Evolutionary conservation across 2,113 vertebrate species (phyloP).

Genomic region (Sphyrna mokarran): DNA sequence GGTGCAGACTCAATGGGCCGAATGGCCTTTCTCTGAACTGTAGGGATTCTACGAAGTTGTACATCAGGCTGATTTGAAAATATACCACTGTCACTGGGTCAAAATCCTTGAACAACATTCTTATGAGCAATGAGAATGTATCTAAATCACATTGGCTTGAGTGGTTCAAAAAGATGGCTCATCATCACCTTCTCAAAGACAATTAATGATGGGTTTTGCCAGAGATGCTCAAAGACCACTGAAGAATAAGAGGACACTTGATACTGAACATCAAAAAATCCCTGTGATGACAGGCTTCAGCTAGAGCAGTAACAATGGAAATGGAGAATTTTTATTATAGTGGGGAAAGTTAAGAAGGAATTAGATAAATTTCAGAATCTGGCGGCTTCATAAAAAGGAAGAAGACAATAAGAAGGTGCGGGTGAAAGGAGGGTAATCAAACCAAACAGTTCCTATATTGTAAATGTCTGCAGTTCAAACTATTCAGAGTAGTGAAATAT

Average conservation of each 20-base stretch:
- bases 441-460: not conserved
- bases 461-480: not conserved
- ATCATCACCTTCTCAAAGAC: too few relatives aligned
- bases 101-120: not conserved
- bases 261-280: not conserved
- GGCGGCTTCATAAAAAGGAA: not conserved
- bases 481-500: not conserved
- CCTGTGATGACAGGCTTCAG: not conserved
- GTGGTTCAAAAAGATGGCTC: not conserved
- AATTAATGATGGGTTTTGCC: not conserved
- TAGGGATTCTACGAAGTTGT: not conserved
- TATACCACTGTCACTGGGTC: not conserved
- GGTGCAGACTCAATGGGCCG: too few relatives aligned
- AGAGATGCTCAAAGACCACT: not conserved
- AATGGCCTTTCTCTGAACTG: too few relatives aligned
- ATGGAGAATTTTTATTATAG: not conserved
- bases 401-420: not conserved
- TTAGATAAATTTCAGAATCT: not conserved
- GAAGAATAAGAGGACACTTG: not conserved
- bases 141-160: not conserved
- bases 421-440: not conserved
- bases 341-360: not conserved
- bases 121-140: not conserved
- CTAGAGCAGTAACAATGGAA: not conserved
- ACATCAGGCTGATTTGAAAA: not conserved